These are phyloP conservation scores for Mantis religiosa DNA, from an alignment of 2,888 invertebrate genomes.

Conservation along the genomic window DNA sequence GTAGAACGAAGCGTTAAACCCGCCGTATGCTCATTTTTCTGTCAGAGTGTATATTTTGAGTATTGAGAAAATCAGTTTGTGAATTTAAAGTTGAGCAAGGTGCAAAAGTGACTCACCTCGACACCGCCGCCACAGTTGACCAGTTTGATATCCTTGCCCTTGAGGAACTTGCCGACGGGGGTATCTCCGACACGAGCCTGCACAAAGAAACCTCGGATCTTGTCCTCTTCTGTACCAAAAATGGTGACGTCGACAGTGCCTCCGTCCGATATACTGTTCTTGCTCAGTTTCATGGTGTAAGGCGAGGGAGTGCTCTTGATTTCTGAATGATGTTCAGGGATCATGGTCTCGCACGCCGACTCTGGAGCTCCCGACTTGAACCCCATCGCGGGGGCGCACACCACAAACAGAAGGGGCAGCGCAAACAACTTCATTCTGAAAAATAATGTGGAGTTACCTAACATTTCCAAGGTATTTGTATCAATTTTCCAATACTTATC, in stretches of 20 bases:
- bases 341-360: constrained; percentile 21
- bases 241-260: constrained; percentile 9
- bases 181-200: constrained; percentile 26
- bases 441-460: too few species aligned
- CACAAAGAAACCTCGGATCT: constrained; percentile 27
- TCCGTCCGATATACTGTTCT: constrained; percentile 12
- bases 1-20: too few species aligned
- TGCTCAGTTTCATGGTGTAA: constrained; percentile 16
- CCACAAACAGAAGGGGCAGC: not conserved
- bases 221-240: not conserved
- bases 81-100: not conserved
- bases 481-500: too few species aligned
- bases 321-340: constrained; percentile 14
- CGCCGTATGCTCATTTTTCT: too few species aligned
- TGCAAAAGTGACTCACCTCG: not conserved
- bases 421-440: not conserved
- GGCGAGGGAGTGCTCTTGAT: constrained; percentile 13
- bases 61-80: not conserved
- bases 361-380: constrained; percentile 21
- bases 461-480: too few species aligned
- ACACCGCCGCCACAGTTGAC: constrained; percentile 20
- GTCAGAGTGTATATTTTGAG: too few species aligned
- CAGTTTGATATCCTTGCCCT: not conserved
- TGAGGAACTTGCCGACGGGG: constrained; percentile 21
- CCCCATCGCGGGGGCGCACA: not conserved